Conservation (phyloP, 92 coral and sea anemone species). For the Palythoa grandis region DNA sequence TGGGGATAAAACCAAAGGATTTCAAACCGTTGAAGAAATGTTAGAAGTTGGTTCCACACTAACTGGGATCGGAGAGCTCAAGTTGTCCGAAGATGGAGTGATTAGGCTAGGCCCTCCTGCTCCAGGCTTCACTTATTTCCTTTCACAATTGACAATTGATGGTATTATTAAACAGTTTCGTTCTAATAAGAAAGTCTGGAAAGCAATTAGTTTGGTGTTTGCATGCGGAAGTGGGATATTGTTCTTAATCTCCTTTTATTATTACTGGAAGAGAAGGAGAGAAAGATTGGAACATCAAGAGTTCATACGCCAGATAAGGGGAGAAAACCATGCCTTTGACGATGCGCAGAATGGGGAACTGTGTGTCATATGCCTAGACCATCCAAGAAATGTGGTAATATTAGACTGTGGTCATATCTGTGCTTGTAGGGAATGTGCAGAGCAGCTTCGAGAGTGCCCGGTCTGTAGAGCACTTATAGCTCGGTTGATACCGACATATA, state of each 20-base stretch:
- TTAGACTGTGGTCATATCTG: constrained; percentile 98
- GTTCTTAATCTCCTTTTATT: constrained; percentile 72
- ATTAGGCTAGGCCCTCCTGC: constrained; percentile 75
- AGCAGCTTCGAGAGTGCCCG: constrained; percentile 84
- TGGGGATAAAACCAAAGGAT: constrained; percentile 95
- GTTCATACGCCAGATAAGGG: constrained; percentile 53
- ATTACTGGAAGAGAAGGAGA: constrained; percentile 69
- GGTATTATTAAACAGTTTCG: constrained; percentile 73
- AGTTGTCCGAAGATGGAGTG: constrained; percentile 65
- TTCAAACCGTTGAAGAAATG: constrained; percentile 87
- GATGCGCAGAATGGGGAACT: constrained; percentile 57
- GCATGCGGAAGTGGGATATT: constrained; percentile 84
- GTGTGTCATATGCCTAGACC: constrained; percentile 91
- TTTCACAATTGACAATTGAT: constrained; percentile 78
- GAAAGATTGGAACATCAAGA: constrained; percentile 56
- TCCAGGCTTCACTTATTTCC: constrained; percentile 71
- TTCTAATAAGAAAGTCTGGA: constrained; percentile 73
- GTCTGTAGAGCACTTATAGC: constrained; percentile 83
- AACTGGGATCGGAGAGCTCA: constrained; percentile 86
- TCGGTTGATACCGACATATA: constrained; percentile 81
- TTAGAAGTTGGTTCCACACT: constrained; percentile 81
- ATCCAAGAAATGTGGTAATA: constrained; percentile 92
- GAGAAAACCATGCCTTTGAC: constrained; percentile 40
- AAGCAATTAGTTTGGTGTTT: constrained; percentile 70
- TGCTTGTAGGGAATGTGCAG: constrained; percentile 77